Base-by-base conservation (phyloP, 35 echinoderm and acorn worm species). In the Stichopus chloronotus region DNA sequence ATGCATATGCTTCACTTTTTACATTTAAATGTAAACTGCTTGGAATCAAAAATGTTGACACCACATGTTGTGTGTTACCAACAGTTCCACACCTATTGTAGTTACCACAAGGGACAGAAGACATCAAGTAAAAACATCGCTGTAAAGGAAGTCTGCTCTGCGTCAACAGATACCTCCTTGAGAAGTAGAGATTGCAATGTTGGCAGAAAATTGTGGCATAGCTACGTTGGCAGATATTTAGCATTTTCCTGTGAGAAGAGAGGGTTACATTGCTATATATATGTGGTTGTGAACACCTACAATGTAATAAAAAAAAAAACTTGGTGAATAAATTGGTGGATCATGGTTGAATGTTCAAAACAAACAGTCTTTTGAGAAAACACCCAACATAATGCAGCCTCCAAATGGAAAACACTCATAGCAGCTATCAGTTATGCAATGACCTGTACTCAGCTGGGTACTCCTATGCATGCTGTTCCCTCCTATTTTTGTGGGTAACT, bases 1-100 rank as follows among this genome's bases (percentile, higher is more conserved):
- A 89, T 13, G 87, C 21, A 89, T 89, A 89, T 83, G 80, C 25
- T 57, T 83, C 9, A 53, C 16, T 55, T 7, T 83, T 83, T 83
- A 57, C 19, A 57, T 55, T 5, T 30, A 19, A 23, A 10, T n/a
- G 24, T 83, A n/a, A 9, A 12, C 11, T 53, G 52, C 19, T 54
- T n/a, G 80, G 80, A 52, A 12, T 30, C 80, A 83, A 57, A n/a
- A 83, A 43, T 83, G 0, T 74, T 14, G 69, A 74, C 22, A 74
- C 22, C 12, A 20, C 69, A 74, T 74, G 69, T 74, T 74, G 5
- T 0, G 69, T 20, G 0, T 74, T 74, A 74, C 13, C 19, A 6
- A 19, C 17, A 74, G 25, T 17, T 57, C 52, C 22, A 21, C 8
- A 79, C 20, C 20, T 79, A 8, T 19, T 53, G 5, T 5, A 14